These are phyloP conservation scores for Lucilia sericata DNA, from an alignment of 1,140 invertebrate species.

Conservation along the genomic window DNA sequence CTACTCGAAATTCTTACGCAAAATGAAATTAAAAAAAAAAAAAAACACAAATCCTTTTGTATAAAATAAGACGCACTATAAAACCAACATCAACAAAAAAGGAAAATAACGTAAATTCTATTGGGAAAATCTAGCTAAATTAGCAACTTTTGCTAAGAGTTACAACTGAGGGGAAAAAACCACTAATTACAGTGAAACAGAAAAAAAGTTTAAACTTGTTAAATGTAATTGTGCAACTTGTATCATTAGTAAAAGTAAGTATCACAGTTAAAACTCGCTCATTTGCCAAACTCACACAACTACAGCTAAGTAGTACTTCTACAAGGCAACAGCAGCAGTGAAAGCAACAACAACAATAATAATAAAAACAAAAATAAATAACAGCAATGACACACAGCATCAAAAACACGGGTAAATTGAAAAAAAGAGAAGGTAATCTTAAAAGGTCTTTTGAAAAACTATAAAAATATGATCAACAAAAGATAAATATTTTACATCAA, in stretches of 20 bases:
- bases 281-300: background rate
- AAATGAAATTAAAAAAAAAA: background rate
- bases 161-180: background rate
- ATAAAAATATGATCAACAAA: too few relatives aligned
- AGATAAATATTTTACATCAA: too few relatives aligned
- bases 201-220: slow-evolving; percentile 25
- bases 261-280: slow-evolving; percentile 3
- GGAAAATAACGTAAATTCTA: background rate
- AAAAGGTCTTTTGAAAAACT: too few relatives aligned
- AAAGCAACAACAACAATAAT: slow-evolving; percentile 5
- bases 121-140: slow-evolving; percentile 20
- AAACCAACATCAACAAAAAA: background rate
- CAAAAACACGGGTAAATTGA: background rate
- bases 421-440: background rate
- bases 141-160: slow-evolving; percentile 20
- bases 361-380: background rate
- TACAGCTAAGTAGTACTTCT: too few relatives aligned
- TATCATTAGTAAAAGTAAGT: slow-evolving; percentile 35
- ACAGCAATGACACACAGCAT: background rate
- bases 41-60: background rate
- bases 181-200: slow-evolving; percentile 1
- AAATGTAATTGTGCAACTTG: slow-evolving; percentile 39
- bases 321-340: background rate
- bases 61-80: slow-evolving; percentile 1
- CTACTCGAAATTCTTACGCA: background rate